Evolutionary conservation across 2,797 vertebrate species (phyloP).

Genomic region (Cyclura pinguis): DNA sequence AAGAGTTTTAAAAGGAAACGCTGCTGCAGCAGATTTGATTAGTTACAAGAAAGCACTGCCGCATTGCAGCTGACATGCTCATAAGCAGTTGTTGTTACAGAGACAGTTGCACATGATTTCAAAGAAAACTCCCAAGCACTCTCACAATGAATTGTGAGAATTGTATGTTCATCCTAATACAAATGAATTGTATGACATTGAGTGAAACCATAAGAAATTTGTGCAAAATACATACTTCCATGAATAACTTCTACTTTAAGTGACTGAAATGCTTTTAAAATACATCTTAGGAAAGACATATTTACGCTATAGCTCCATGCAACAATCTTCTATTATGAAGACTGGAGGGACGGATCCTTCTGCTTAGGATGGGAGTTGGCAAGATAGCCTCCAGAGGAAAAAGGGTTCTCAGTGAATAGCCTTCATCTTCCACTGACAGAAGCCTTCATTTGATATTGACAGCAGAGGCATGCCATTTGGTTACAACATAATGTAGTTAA

Average conservation of each 20-base stretch:
- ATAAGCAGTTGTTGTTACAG: conserved; percentile 61
- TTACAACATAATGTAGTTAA: neutral
- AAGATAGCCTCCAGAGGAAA: no score
- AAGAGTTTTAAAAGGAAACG: conserved; percentile 60
- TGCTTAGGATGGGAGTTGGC: no score
- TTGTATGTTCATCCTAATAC: no score
- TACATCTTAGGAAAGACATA: neutral
- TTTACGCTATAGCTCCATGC: neutral
- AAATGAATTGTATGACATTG: neutral
- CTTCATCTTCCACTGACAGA: no score
- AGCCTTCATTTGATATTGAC: no score
- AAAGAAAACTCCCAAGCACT: conserved; percentile 47
- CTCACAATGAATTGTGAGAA: conserved; percentile 12
- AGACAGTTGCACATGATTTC: conserved; percentile 47
- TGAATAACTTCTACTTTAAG: neutral
- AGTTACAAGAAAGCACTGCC: conserved; percentile 73
- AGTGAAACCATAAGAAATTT: no score
- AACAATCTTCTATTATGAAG: no score
- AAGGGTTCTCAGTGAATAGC: no score
- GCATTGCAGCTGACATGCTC: conserved; percentile 76
- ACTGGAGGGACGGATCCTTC: no score
- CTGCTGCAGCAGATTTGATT: conserved; percentile 70
- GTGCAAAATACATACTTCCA: neutral
- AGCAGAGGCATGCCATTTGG: neutral
- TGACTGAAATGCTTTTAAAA: neutral